Evolutionary conservation across 1,140 invertebrate genomes (phyloP).

Genomic region (Papilio xuthus): DNA sequence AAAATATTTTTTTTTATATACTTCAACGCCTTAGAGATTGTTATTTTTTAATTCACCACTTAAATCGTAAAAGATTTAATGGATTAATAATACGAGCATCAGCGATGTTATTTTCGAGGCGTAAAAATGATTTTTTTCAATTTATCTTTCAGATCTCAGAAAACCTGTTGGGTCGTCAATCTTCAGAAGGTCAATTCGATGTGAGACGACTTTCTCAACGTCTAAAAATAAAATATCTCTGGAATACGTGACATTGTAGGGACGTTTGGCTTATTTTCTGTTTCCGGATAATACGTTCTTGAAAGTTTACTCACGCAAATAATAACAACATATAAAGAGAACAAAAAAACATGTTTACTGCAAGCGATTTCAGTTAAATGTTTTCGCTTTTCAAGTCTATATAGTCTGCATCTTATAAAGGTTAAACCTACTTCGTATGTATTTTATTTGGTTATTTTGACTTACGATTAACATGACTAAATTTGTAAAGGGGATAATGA

Average conservation of each 20-base stretch:
- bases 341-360: conserved; percentile 12
- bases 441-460: neutral
- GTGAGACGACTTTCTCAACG: conserved; percentile 48
- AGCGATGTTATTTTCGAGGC: conserved; percentile 1
- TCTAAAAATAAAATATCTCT: conserved; percentile 56
- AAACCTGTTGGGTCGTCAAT: conserved; percentile 42
- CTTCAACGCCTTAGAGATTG: conserved; percentile 1
- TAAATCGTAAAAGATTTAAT: conserved; percentile 26
- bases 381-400: conserved; percentile 10
- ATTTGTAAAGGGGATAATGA: neutral
- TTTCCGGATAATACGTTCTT: conserved; percentile 60
- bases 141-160: conserved; percentile 27
- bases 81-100: conserved; percentile 22
- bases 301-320: conserved; percentile 38
- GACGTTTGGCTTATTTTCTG: conserved; percentile 51
- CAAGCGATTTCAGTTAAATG: conserved; percentile 2
- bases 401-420: neutral
- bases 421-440: neutral
- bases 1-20: conserved; percentile 1
- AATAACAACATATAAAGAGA: neutral
- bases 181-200: conserved; percentile 39
- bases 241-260: conserved; percentile 69
- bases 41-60: conserved; percentile 9
- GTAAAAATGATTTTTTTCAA: conserved; percentile 19
- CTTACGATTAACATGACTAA: neutral